A percentile compares a stretch with the other conserved stretches of the same genome.
Evolutionary conservation across 92 coral and sea anemone genomes (phyloP).

Genomic region (Heliopora coerulea): DNA sequence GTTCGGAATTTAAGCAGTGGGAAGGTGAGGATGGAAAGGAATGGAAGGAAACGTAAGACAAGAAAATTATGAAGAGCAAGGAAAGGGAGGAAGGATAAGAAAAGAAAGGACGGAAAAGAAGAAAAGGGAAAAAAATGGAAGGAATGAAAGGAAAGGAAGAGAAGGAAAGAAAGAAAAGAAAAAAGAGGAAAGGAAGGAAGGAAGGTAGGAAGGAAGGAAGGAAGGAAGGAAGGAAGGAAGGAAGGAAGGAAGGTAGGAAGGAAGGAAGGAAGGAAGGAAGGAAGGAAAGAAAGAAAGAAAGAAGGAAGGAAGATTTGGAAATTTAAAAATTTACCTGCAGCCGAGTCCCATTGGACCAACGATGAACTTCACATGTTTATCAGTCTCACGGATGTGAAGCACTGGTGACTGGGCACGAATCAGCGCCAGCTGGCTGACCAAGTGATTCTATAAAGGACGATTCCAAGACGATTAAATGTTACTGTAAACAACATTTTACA

Average conservation of each 20-base stretch:
- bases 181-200: background rate
- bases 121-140: background rate
- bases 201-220: background rate
- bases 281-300: background rate
- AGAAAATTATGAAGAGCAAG: background rate
- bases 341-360: constrained; percentile 94
- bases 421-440: constrained; percentile 27
- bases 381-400: constrained; percentile 48
- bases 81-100: background rate
- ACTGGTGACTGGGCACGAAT: constrained; percentile 41
- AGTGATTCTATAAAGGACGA: constrained; percentile 16
- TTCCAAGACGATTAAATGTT: too few species aligned
- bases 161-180: background rate
- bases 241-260: background rate
- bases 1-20: too few species aligned
- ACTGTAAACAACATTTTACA: too few species aligned
- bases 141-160: background rate
- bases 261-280: background rate
- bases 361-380: constrained; percentile 74
- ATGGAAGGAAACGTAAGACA: background rate
- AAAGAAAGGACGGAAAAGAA: too few species aligned
- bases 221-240: background rate
- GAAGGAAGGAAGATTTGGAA: background rate
- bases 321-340: constrained; percentile 66
- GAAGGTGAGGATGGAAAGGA: background rate